These are phyloP conservation scores for Rhopalosiphum nymphaeae DNA, from an alignment of 2,888 invertebrate genomes.

Conservation along the genomic window DNA sequence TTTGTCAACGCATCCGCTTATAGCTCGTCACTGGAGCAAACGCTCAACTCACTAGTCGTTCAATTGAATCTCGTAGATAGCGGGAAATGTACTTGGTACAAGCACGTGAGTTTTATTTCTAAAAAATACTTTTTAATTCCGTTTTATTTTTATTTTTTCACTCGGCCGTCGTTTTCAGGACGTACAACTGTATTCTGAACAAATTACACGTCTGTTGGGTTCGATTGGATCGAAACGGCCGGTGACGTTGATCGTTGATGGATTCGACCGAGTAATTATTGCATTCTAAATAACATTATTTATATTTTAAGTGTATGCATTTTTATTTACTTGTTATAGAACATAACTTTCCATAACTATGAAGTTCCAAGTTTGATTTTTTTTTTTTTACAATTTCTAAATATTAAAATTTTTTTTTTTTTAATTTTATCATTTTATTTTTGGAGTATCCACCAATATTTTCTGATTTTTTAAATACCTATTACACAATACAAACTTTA, in stretches of 20 bases:
- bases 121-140: not conserved
- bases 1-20: conserved; percentile 78
- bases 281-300: not conserved
- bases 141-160: not conserved
- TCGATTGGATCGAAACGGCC: conserved; percentile 72
- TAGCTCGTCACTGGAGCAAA: conserved; percentile 78
- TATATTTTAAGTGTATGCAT: not conserved
- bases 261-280: conserved; percentile 76
- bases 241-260: conserved; percentile 82
- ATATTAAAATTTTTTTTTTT: not conserved
- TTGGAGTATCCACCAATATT: not conserved
- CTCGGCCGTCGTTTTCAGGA: not conserved
- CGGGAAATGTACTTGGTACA: conserved; percentile 73
- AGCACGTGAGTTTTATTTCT: conserved; percentile 63
- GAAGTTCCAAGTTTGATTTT: not conserved
- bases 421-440: not conserved
- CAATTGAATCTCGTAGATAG: conserved; percentile 80
- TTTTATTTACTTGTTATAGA: not conserved
- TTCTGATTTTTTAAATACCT: not conserved
- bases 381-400: not conserved
- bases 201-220: conserved; percentile 35
- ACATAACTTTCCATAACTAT: not conserved
- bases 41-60: conserved; percentile 82
- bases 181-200: conserved; percentile 49
- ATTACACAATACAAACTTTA: not conserved